phyloP scores from a whole-genome alignment of 1,140 invertebrate genomes.

The Ceratina japonica region DNA sequence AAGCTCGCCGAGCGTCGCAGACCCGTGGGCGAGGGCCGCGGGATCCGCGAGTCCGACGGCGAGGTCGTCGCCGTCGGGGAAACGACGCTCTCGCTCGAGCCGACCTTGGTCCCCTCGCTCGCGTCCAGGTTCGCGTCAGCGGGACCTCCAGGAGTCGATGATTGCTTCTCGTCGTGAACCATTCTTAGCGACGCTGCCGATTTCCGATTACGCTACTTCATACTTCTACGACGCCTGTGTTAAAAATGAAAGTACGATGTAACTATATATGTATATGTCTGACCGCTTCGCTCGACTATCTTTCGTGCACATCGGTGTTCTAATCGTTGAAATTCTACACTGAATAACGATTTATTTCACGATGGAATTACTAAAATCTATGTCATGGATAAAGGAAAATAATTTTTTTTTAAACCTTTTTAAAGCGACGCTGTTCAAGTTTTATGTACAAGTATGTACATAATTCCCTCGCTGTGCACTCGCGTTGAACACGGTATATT shows the following conservation, averaged over 20 bases:
- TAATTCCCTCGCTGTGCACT: no score
- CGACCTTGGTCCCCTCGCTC: constrained; percentile 25
- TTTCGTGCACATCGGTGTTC: background rate
- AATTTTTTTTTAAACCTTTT: background rate
- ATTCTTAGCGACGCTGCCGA: no score
- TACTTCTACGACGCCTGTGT: no score
- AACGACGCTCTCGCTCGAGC: constrained; percentile 14
- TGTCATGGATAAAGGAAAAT: no score
- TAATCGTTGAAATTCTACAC: background rate
- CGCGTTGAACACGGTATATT: no score
- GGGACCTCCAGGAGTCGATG: constrained; percentile 27
- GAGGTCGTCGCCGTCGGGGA: constrained; percentile 38
- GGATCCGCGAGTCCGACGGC: constrained; percentile 71
- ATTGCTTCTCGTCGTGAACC: constrained; percentile 20
- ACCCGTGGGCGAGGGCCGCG: constrained; percentile 74
- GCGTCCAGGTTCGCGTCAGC: constrained; percentile 35
- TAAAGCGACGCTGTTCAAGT: background rate
- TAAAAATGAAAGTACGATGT: no score
- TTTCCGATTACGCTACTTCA: no score
- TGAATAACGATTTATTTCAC: background rate
- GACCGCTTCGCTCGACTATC: constrained; percentile 18
- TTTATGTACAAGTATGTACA: background rate
- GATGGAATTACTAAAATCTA: background rate
- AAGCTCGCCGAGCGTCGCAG: constrained; percentile 77
- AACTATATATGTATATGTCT: no score